These are phyloP conservation scores for Phylloscopus trochilus DNA, from an alignment of 2,113 vertebrate genomes.

Conservation along the genomic window DNA sequence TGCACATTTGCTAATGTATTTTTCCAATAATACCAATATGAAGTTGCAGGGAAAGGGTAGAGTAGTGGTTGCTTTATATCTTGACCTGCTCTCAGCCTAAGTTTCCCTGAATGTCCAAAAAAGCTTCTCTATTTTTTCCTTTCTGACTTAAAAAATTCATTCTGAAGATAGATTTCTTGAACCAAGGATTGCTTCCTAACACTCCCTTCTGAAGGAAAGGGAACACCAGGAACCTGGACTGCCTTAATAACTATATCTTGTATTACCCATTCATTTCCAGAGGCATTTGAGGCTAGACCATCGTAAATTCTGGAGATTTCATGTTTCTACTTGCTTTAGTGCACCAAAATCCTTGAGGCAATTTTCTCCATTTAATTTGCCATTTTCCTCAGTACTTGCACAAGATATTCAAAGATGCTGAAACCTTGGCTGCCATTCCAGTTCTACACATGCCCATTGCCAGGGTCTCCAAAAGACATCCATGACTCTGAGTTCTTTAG, in stretches of 20 bases:
- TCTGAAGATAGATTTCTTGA: neutral
- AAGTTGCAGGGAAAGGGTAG: neutral
- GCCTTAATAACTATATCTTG: neutral
- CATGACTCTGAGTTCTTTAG: neutral
- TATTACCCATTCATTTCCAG: neutral
- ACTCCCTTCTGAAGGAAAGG: neutral
- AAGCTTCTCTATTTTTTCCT: neutral
- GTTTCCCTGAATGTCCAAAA: neutral
- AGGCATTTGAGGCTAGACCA: neutral
- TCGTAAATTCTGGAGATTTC: neutral
- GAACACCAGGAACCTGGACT: neutral
- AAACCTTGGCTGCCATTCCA: neutral
- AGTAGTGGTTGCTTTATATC: neutral
- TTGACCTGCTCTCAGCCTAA: neutral
- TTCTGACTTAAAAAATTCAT: neutral
- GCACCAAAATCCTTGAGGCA: neutral
- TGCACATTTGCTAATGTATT: conserved; percentile 26
- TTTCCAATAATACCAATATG: conserved; percentile 9
- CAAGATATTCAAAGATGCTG: neutral
- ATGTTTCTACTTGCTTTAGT: neutral
- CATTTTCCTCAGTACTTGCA: neutral
- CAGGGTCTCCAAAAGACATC: neutral
- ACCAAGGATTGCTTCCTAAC: neutral
- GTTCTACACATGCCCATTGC: accelerated
- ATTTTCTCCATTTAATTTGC: neutral